phyloP scores from a whole-genome alignment of 2,797 vertebrate genomes.

The Brachymystax lenok region DNA sequence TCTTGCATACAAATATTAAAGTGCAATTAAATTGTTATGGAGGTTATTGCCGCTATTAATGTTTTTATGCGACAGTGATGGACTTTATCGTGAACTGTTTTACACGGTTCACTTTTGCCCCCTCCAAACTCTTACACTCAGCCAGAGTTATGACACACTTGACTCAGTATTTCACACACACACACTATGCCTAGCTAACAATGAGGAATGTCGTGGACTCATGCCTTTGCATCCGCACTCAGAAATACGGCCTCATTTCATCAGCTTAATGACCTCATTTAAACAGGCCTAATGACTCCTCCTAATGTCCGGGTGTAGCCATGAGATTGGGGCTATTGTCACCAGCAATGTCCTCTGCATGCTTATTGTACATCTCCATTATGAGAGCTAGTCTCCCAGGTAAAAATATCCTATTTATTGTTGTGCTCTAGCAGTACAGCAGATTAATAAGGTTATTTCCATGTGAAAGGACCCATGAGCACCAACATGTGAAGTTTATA shows the following conservation, averaged over 20 bases:
- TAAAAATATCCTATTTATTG: slow-evolving; percentile 65
- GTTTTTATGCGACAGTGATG: slow-evolving; percentile 40
- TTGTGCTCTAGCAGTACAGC: slow-evolving; percentile 35
- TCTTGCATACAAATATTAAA: slow-evolving; percentile 19
- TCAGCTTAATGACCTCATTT: slow-evolving; percentile 77
- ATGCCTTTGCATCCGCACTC: slow-evolving; percentile 59
- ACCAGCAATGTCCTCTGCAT: slow-evolving; percentile 60
- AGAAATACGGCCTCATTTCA: slow-evolving; percentile 76
- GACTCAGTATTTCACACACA: slow-evolving; percentile 25
- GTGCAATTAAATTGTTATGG: slow-evolving; percentile 18
- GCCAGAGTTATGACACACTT: slow-evolving; percentile 55
- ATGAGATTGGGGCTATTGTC: slow-evolving; percentile 68
- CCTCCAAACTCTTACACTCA: slow-evolving; percentile 27
- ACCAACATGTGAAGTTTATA: no score
- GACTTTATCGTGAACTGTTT: slow-evolving; percentile 37
- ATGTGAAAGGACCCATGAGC: no score
- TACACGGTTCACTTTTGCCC: slow-evolving; percentile 45
- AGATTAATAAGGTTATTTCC: slow-evolving; percentile 33
- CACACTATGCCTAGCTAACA: slow-evolving; percentile 30
- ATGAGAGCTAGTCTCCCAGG: slow-evolving; percentile 57
- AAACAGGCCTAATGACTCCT: slow-evolving; percentile 78
- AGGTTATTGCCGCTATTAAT: slow-evolving; percentile 29
- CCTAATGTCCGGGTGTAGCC: slow-evolving; percentile 72
- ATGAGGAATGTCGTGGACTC: slow-evolving; percentile 51
- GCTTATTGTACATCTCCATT: slow-evolving; percentile 70